Evolutionary conservation across 2,113 vertebrate genomes (phyloP).

Genomic region (Sturnira hondurensis): DNA sequence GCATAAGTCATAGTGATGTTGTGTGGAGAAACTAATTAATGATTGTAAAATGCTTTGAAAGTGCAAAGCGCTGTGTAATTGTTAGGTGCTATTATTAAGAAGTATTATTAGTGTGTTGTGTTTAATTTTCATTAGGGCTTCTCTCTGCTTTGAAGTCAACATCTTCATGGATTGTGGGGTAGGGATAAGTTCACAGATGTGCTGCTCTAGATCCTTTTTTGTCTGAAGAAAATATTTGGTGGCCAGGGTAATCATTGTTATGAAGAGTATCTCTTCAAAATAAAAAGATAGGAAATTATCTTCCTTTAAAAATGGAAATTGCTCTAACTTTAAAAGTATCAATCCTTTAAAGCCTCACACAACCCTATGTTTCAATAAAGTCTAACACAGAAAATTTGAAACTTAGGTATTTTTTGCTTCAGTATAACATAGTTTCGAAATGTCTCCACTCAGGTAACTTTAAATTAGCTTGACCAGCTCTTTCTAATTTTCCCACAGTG

Average conservation of each 20-base stretch:
- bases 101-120: conserved; percentile 67
- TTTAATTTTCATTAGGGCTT: conserved; percentile 66
- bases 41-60: conserved; percentile 68
- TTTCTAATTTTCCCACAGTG: conserved; percentile 66
- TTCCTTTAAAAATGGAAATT: conserved; percentile 56
- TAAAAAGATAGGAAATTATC: conserved; percentile 47
- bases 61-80: conserved; percentile 60
- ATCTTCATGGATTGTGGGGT: conserved; percentile 59
- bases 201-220: conserved; percentile 16
- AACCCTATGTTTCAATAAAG: conserved; percentile 25
- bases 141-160: conserved; percentile 69
- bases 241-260: conserved; percentile 59
- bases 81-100: conserved; percentile 65
- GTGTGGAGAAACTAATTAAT: conserved; percentile 74
- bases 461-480: conserved; percentile 65
- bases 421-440: conserved; percentile 13
- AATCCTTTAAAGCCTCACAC: conserved; percentile 40
- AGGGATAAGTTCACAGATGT: conserved; percentile 47
- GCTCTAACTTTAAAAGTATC: conserved; percentile 54
- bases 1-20: conserved; percentile 53
- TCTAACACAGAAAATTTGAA: conserved; percentile 45
- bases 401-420: conserved; percentile 53
- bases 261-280: conserved; percentile 44
- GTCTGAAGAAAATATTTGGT: conserved; percentile 40
- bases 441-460: conserved; percentile 61